phyloP scores from a whole-genome alignment of 2,888 invertebrate genomes.

The Serripes groenlandicus region DNA sequence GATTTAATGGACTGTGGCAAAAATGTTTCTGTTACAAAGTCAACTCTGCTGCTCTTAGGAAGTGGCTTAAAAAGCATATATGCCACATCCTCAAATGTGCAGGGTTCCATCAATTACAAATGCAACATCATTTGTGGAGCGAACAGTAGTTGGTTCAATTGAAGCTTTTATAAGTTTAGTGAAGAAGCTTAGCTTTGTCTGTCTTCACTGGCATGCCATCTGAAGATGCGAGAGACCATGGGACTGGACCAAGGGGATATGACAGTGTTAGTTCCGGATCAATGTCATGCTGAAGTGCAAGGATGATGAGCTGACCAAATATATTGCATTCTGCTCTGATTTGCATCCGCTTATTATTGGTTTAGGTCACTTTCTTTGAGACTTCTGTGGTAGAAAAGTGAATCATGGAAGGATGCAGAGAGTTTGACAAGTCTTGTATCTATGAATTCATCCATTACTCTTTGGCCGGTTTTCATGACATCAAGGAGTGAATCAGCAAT shows the following conservation, averaged over 20 bases:
- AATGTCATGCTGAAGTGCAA: constrained; percentile 23
- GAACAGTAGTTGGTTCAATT: background rate
- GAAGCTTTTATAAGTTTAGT: constrained; percentile 19
- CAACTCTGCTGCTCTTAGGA: constrained; percentile 19
- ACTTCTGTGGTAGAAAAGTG: constrained; percentile 36
- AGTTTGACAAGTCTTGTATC: constrained; percentile 33
- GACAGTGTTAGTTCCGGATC: constrained; percentile 39
- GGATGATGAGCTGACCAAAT: constrained; percentile 45
- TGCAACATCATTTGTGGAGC: background rate
- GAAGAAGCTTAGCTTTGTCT: constrained; percentile 43
- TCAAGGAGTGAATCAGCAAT: constrained; percentile 15
- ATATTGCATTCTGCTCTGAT: constrained; percentile 38
- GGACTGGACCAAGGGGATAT: constrained; percentile 50
- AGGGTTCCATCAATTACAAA: constrained; percentile 33
- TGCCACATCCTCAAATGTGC: constrained; percentile 40
- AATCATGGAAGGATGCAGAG: constrained; percentile 44
- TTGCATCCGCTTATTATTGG: background rate
- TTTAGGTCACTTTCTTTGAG: background rate
- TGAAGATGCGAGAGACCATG: constrained; percentile 29
- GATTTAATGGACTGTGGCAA: background rate
- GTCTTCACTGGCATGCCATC: constrained; percentile 51
- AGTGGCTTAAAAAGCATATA: constrained; percentile 6
- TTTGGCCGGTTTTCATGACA: background rate
- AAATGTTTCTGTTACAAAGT: constrained; percentile 38
- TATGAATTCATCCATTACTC: constrained; percentile 45